Conservation (phyloP, 2,797 vertebrate species). For the Pangasius sanitwongsei region DNA sequence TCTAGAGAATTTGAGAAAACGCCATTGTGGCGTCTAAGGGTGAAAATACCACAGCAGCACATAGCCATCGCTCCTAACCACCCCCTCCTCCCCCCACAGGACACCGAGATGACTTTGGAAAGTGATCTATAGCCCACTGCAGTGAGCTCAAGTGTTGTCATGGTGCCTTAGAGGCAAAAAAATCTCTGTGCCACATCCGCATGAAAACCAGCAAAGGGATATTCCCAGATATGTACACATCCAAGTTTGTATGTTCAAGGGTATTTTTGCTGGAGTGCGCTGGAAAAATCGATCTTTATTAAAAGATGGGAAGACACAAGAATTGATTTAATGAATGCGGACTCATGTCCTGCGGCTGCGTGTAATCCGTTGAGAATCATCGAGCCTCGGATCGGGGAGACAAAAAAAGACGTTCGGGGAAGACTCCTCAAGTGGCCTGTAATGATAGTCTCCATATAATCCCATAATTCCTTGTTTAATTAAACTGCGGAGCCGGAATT, state of each 20-base stretch:
- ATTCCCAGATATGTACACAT: conserved; percentile 77
- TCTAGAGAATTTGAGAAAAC: conserved; percentile 36
- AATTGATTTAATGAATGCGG: conserved; percentile 87
- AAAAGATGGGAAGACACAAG: conserved; percentile 78
- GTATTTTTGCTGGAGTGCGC: conserved; percentile 66
- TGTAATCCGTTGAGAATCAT: conserved; percentile 83
- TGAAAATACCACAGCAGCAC: conserved; percentile 53
- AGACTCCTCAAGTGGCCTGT: conserved; percentile 82
- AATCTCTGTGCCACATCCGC: conserved; percentile 71
- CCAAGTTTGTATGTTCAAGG: conserved; percentile 82
- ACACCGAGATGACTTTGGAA: conserved; percentile 79
- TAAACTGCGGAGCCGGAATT: conserved; percentile 84
- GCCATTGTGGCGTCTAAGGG: conserved; percentile 52
- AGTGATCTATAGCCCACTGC: conserved; percentile 70
- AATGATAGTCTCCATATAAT: conserved; percentile 87
- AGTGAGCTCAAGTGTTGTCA: conserved; percentile 78
- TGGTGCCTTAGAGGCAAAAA: conserved; percentile 69
- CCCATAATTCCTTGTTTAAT: conserved; percentile 92
- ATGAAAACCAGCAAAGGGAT: conserved; percentile 82
- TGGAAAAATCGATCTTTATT: conserved; percentile 83
- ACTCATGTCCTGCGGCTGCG: conserved; percentile 82
- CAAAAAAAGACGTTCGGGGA: conserved; percentile 74
- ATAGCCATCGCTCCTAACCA: neutral
- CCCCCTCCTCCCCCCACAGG: conserved; percentile 53
- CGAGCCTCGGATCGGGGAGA: conserved; percentile 78